These are phyloP conservation scores for Bujurquina vittata DNA, from an alignment of 2,113 vertebrate species.

Conservation along the genomic window DNA sequence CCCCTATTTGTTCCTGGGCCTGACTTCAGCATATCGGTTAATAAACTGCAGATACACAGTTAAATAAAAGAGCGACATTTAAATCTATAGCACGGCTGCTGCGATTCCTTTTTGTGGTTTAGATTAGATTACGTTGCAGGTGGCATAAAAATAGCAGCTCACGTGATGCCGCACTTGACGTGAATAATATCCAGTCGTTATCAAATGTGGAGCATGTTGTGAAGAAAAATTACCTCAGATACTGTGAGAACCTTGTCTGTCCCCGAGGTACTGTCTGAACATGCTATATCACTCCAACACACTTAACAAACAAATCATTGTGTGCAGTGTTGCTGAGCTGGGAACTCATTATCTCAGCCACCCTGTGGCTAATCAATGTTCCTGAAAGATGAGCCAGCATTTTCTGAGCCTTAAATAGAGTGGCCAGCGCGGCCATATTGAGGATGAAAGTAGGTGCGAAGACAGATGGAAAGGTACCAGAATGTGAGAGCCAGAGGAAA, in stretches of 20 bases:
- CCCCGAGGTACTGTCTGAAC: conserved; percentile 34
- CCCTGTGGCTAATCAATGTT: conserved; percentile 76
- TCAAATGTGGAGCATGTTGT: not conserved
- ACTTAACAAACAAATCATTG: conserved; percentile 52
- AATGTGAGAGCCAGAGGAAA: conserved; percentile 10
- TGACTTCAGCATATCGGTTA: not conserved
- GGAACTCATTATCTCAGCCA: conserved; percentile 73
- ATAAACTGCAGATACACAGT: not conserved
- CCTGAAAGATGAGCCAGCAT: conserved; percentile 74
- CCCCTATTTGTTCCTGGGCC: not conserved
- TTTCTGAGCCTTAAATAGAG: conserved; percentile 69
- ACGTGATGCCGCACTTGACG: not conserved
- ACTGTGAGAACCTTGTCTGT: conserved; percentile 18
- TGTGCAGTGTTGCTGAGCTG: conserved; percentile 55
- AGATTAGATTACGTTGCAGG: not conserved
- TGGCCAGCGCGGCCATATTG: conserved; percentile 42
- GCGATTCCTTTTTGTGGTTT: not conserved
- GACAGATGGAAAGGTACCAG: conserved; percentile 60
- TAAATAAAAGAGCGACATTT: not conserved
- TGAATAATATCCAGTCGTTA: conserved; percentile 22
- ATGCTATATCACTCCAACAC: conserved; percentile 41
- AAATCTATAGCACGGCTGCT: not conserved
- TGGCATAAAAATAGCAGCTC: conserved; percentile 30
- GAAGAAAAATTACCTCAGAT: conserved; percentile 39
- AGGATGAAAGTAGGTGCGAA: conserved; percentile 52